These are phyloP conservation scores for Peromyscus melanophrys DNA, from an alignment of 2,797 vertebrate genomes.

Conservation along the genomic window DNA sequence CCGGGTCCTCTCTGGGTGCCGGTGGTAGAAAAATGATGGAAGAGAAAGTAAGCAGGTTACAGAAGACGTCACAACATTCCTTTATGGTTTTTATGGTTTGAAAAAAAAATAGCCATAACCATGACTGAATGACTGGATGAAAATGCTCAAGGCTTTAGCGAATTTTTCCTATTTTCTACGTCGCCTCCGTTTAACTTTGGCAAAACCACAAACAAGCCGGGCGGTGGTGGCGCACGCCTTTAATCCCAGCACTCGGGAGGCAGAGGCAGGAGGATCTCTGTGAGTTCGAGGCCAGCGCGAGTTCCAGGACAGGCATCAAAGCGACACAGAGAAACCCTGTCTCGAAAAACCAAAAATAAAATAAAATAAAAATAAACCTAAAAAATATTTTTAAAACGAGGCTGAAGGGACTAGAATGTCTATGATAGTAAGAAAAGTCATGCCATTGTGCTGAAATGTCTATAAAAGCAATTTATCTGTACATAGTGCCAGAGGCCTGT, in stretches of 20 bases:
- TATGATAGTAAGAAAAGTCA: background rate
- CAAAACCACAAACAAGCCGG: background rate
- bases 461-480: background rate
- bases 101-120: background rate
- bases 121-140: background rate
- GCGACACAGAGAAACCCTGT: too few relatives aligned
- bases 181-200: background rate
- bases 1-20: too few relatives aligned
- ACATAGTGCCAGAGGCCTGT: background rate
- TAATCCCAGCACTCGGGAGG: too few relatives aligned
- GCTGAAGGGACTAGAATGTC: background rate
- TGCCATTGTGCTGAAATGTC: conserved; percentile 16
- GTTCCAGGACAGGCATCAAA: too few relatives aligned
- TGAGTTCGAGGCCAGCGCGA: too few relatives aligned
- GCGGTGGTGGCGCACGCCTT: too few relatives aligned
- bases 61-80: background rate
- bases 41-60: background rate
- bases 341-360: too few relatives aligned
- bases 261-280: too few relatives aligned
- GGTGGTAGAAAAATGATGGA: background rate
- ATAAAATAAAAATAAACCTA: background rate
- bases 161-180: background rate
- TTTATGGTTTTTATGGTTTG: background rate
- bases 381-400: conserved; percentile 15
- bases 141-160: background rate